Base-by-base conservation (phyloP, 2,797 vertebrate genomes). In the Eurystomus glaucurus region DNA sequence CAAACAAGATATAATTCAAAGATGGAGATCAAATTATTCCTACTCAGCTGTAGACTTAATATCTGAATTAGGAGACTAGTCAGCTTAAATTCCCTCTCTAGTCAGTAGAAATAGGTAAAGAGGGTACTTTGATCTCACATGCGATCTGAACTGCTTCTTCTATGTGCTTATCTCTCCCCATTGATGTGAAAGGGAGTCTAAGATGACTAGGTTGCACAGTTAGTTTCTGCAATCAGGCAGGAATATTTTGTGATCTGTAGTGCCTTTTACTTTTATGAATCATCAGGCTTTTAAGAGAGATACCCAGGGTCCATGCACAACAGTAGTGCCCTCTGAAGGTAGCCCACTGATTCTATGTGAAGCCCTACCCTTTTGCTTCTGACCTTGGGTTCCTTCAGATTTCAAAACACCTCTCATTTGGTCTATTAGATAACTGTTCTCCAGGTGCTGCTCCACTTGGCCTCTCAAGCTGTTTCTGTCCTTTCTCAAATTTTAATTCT, bases 271-370 rank as follows among this genome's bases (percentile, higher is more conserved):
- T 50, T 21, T 21, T 20, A 48, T 41, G 14, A 4, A 26, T 37
- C n/a, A 50, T 4, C 25, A 65, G 37, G 13, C 10, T 52, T 80
- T 60, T 57, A 22, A 68, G 37, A 62, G 45, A 5, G 4, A 11
- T 58, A 5, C 7, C 45, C 57, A 21, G 20, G 11, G 10, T 14
- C 45, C 2, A 1, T 8, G 15, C 12, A 31, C 8, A 22, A 31
- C 1, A 4, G 5, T 11, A 74, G 12, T 0, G 0, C 5, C 19
- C 29, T n/a, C 45, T n/a, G 16, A 48, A 48, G 9, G 21, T 1
- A 52, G 4, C 9, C 33, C 18, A 52, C 18, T 15, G 46, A 26
- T 87, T 68, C 15, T 65, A 11, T 3, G 7, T 11, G 31, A 9
- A 57, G 20, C 2, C 1, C 7, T 82, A 68, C 15, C 18, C 5